These are phyloP conservation scores for Dicerorhinus sumatrensis DNA, from an alignment of 2,113 vertebrate genomes.

Conservation along the genomic window DNA sequence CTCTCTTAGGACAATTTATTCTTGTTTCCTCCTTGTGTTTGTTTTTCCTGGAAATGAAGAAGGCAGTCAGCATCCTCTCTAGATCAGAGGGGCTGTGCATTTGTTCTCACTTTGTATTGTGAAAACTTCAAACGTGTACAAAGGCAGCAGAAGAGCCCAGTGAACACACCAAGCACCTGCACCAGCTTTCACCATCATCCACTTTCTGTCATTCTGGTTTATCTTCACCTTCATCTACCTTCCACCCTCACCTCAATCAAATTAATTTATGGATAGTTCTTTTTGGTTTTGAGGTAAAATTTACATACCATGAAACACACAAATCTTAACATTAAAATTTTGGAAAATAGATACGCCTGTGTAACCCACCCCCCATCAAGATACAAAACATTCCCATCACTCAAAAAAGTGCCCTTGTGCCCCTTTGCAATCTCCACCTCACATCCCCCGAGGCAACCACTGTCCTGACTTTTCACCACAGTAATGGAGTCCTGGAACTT, in stretches of 20 bases:
- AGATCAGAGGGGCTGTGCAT: background rate
- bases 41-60: background rate
- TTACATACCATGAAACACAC: background rate
- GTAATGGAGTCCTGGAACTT: background rate
- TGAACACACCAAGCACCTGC: fast-evolving
- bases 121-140: background rate
- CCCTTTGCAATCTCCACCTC: background rate
- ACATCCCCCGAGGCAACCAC: no score
- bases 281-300: background rate
- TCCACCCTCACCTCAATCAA: background rate
- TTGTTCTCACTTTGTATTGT: background rate
- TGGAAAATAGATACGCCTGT: background rate
- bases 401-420: background rate
- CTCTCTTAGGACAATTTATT: background rate
- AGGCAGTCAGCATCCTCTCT: background rate
- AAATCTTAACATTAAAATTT: background rate
- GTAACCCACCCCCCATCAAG: background rate
- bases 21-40: background rate
- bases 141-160: background rate
- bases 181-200: background rate
- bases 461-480: background rate
- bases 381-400: background rate
- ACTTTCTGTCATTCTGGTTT: background rate
- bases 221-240: background rate
- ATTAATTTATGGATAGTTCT: background rate